These are phyloP conservation scores for Clarias pachynema DNA, from an alignment of 2,797 vertebrate species.

Conservation along the genomic window DNA sequence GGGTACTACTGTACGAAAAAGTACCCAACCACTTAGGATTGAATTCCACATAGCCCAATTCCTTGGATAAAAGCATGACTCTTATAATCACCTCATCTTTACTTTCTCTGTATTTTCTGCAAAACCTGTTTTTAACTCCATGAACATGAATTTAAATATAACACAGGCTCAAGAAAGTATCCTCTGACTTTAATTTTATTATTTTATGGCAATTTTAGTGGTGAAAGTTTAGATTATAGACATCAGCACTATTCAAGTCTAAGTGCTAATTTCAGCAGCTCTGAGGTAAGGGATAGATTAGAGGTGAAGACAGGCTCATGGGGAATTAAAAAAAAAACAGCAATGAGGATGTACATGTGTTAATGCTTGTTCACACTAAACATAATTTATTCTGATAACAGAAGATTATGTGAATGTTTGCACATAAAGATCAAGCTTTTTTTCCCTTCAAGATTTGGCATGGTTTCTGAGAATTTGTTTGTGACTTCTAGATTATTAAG, in stretches of 20 bases:
- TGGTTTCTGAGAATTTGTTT: neutral
- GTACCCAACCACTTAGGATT: neutral
- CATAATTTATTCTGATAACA: neutral
- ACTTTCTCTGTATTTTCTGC: neutral
- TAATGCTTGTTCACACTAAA: neutral
- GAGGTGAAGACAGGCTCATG: neutral
- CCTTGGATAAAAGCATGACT: neutral
- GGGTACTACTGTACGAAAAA: neutral
- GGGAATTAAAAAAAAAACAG: neutral
- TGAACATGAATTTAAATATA: neutral
- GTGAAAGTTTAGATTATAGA: slow-evolving; percentile 1
- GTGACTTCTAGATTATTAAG: neutral
- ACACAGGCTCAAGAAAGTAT: neutral
- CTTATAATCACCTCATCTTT: neutral
- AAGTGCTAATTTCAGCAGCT: slow-evolving; percentile 4
- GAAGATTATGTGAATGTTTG: neutral
- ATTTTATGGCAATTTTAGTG: neutral
- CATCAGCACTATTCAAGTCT: slow-evolving; percentile 3
- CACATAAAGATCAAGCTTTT: neutral
- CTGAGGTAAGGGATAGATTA: neutral
- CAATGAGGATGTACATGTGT: neutral
- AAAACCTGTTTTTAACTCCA: neutral
- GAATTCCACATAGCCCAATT: neutral
- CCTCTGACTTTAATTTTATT: neutral
- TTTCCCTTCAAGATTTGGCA: neutral